Conservation (phyloP, 2,888 invertebrate species). For the Odontomyia ornata region DNA sequence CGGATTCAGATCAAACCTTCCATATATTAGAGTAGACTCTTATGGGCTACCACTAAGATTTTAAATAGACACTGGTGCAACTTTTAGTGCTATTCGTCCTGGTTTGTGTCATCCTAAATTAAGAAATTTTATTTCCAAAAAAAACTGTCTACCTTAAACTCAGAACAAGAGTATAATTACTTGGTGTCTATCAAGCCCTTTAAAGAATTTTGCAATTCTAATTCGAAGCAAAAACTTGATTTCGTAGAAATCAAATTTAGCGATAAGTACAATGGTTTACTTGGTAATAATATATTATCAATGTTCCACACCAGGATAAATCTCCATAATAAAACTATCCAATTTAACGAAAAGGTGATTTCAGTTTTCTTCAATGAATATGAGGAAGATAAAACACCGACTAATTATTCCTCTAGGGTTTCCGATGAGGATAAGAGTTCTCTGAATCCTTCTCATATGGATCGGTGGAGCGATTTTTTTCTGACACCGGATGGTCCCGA, state of each 20-base stretch:
- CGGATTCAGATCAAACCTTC: background rate
- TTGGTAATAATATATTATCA: slow-evolving; percentile 9
- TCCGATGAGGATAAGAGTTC: background rate
- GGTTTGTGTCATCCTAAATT: slow-evolving; percentile 23
- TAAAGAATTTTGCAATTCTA: background rate
- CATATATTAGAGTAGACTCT: slow-evolving; percentile 12
- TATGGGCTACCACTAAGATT: slow-evolving; percentile 10
- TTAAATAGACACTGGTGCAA: slow-evolving; percentile 33
- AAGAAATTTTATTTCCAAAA: background rate
- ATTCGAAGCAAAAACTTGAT: background rate
- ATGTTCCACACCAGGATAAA: background rate
- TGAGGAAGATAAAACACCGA: background rate
- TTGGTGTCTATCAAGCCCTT: background rate
- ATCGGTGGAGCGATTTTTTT: background rate
- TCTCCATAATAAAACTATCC: background rate
- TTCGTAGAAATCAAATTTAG: background rate
- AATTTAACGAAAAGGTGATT: background rate
- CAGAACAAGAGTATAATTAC: background rate
- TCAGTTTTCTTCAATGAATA: slow-evolving; percentile 10
- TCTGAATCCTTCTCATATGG: background rate
- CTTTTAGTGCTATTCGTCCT: slow-evolving; percentile 9
- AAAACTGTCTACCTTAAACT: background rate
- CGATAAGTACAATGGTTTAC: background rate
- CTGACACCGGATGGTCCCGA: background rate
- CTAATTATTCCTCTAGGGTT: background rate